Base-by-base conservation (phyloP, 1,140 invertebrate genomes). In the Drosophila kanapiae region DNA sequence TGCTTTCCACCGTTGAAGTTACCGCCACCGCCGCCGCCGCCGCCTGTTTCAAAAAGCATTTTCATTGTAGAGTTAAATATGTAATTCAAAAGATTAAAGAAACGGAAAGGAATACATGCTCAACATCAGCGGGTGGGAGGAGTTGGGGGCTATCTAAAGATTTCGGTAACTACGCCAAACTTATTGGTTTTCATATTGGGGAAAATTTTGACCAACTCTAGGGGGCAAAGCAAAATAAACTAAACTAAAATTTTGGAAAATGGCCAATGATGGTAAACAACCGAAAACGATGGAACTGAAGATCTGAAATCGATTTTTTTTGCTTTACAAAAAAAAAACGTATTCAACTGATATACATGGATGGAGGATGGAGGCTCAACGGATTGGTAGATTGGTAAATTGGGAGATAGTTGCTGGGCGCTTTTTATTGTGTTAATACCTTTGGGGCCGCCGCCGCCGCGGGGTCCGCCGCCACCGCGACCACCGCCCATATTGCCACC, bases 1-100 rank as follows among this genome's bases (percentile, higher is more conserved):
- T 93, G 93, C 58, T 93, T 93, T 74, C 93, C 93, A 13, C 92
- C 87, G 72, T 93, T 93, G 61, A 93, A 93, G 56, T 91, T 91
- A 60, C 80, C 78, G 67, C 84, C 69, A 78, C 78, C 61, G 16
- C 58, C 58, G 16, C 59, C 63, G 37, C 61, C 60, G 59, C 62
- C 63, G 16, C 64, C 54, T 84, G 63, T 81, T 80, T 64, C 8
- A 59, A 51, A 62, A 65, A 42, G 31, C 18, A 51, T 69, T 23
- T 23, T 70, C 37, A 14, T 42, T 59, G 0, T 3, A 6, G 9
- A 47, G 57, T 72, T 72, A 71, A 69, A 56, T 27, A 5, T 58
- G n/a, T 9, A 16, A 48, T 42, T 33, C 11, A 13, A 5, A 37
- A 27, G 8, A 35, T 11, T 37, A 6, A 11, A 16, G 31, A 69